Percentiles rank a stretch among this genome's conserved stretches.
Evolutionary conservation across 2,888 invertebrate genomes (phyloP).

Genomic region (Calliopum simillimum): DNA sequence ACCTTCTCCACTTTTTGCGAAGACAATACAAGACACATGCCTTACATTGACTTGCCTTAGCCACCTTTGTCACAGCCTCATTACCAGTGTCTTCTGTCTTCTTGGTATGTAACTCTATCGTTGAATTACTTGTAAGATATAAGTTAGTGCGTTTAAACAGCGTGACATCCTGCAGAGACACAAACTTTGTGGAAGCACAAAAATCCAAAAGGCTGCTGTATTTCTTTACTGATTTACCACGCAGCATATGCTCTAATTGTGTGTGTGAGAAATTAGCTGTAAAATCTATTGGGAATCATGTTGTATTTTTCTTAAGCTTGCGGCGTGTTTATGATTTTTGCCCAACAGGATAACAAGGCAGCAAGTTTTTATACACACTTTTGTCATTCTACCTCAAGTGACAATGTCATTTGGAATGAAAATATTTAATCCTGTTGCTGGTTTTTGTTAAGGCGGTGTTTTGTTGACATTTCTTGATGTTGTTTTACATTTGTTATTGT

Average conservation of each 20-base stretch:
- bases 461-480: slow-evolving; percentile 14
- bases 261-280: slow-evolving; percentile 56
- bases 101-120: too few species aligned
- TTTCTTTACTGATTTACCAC: background rate
- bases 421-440: slow-evolving; percentile 36
- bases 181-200: slow-evolving; percentile 1
- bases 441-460: background rate
- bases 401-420: slow-evolving; percentile 35
- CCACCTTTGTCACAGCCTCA: background rate
- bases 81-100: background rate
- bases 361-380: background rate
- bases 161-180: slow-evolving; percentile 29
- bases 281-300: slow-evolving; percentile 51
- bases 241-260: too few species aligned
- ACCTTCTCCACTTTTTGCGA: slow-evolving; percentile 14
- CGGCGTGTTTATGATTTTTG: slow-evolving; percentile 64
- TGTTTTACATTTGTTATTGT: background rate
- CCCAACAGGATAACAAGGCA: slow-evolving; percentile 32
- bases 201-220: background rate
- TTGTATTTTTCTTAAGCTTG: slow-evolving; percentile 56
- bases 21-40: background rate
- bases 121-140: background rate
- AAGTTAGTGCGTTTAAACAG: slow-evolving; percentile 29
- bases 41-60: background rate
- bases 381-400: background rate